phyloP scores from a whole-genome alignment of 1,140 invertebrate species.

The Saccostrea echinata region DNA sequence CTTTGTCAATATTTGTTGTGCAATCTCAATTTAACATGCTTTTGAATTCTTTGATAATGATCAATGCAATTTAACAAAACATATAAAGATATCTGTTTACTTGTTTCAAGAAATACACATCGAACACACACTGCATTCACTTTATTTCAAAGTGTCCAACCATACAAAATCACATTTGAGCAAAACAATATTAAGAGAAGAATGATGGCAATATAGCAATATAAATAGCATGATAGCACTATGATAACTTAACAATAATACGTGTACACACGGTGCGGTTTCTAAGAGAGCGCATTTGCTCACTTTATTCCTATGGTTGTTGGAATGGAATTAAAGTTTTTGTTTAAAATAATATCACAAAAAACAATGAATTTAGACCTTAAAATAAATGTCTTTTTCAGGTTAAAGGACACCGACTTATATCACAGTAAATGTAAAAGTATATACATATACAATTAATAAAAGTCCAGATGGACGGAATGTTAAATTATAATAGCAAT shows the following conservation, averaged over 20 bases:
- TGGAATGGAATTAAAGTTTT: not conserved
- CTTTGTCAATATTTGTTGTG: slow-evolving; percentile 7
- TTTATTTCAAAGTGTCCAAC: slow-evolving; percentile 55
- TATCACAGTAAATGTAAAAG: slow-evolving; percentile 8
- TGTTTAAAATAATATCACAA: slow-evolving; percentile 13
- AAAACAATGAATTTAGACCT: not conserved
- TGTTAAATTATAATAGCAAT: not conserved
- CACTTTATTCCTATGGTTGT: not conserved
- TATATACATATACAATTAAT: slow-evolving; percentile 34
- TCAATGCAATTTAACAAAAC: not conserved
- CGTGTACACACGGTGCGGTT: slow-evolving; percentile 16
- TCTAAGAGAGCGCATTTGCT: not conserved
- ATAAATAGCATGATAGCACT: slow-evolving; percentile 41
- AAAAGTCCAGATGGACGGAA: slow-evolving; percentile 24
- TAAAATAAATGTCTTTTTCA: not conserved
- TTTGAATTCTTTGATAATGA: not conserved
- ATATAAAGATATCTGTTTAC: not conserved
- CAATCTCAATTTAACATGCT: not conserved
- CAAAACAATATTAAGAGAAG: slow-evolving; percentile 50
- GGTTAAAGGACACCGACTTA: slow-evolving; percentile 28
- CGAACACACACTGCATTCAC: slow-evolving; percentile 48
- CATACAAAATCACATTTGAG: slow-evolving; percentile 54
- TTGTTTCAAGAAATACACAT: slow-evolving; percentile 1
- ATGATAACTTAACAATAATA: slow-evolving; percentile 5
- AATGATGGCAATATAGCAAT: slow-evolving; percentile 18